phyloP scores from a whole-genome alignment of 2,888 invertebrate genomes.

The Trypoxylon attenuatum region DNA sequence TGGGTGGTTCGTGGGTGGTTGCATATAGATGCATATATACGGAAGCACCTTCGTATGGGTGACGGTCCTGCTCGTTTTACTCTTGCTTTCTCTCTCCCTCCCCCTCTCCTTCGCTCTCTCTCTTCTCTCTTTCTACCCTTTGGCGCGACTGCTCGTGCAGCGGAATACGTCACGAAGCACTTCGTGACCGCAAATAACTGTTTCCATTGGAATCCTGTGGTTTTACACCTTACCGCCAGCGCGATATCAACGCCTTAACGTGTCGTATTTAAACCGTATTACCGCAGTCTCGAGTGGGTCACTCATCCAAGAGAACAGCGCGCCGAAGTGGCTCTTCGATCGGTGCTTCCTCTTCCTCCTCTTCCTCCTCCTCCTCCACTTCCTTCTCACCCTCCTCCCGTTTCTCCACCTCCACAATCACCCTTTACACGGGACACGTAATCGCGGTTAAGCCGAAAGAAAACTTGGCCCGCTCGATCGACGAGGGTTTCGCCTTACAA shows the following conservation, averaged over 20 bases:
- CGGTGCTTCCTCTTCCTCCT: not conserved
- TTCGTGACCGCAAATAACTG: conserved; percentile 69
- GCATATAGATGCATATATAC: not conserved
- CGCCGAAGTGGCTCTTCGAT: not conserved
- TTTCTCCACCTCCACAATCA: too few relatives aligned
- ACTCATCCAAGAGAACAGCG: not conserved
- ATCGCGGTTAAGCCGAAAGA: too few relatives aligned
- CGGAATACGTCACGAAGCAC: conserved; percentile 47
- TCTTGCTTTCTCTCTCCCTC: not conserved
- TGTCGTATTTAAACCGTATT: conserved; percentile 51
- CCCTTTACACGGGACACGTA: too few relatives aligned
- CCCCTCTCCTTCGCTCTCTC: not conserved
- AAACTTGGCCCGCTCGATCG: too few relatives aligned
- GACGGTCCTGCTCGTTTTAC: not conserved
- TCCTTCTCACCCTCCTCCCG: too few relatives aligned
- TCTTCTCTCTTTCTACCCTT: not conserved
- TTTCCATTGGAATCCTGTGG: conserved; percentile 69
- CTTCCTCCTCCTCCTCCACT: not conserved
- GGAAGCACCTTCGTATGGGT: not conserved
- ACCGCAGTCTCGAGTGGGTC: conserved; percentile 41
- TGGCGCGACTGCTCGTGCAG: conserved; percentile 25
- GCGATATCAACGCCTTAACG: conserved; percentile 63
- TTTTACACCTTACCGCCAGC: conserved; percentile 62
- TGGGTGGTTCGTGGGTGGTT: not conserved
- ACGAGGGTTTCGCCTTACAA: too few relatives aligned